These are phyloP conservation scores for Pelusios castaneus DNA, from an alignment of 2,113 vertebrate genomes.

Conservation along the genomic window DNA sequence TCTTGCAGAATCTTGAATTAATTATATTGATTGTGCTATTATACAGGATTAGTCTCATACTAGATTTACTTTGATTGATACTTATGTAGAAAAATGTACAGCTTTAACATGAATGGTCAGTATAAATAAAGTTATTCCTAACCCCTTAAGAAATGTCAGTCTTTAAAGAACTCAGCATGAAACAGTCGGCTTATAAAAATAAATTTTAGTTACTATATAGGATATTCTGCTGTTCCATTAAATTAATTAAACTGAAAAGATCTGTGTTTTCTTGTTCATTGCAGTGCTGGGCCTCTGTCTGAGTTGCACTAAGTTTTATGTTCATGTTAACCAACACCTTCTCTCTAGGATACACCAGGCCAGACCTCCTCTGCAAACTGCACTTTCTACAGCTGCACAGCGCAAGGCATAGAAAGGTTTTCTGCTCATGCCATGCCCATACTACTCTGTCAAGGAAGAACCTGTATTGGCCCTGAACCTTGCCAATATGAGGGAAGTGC, in stretches of 20 bases:
- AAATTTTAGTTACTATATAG: background rate
- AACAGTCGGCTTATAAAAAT: background rate
- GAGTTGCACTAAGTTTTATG: background rate
- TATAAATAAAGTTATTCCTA: background rate
- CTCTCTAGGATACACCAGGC: background rate
- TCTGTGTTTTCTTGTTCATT: background rate
- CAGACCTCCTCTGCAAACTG: background rate
- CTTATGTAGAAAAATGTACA: background rate
- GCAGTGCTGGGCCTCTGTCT: background rate
- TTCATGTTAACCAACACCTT: background rate
- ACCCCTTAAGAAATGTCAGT: background rate
- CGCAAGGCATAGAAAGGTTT: background rate
- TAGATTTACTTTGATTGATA: background rate
- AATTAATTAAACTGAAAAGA: background rate
- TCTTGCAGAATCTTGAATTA: background rate
- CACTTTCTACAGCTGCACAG: background rate
- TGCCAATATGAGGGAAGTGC: background rate
- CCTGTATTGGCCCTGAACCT: background rate
- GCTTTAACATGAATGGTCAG: slow-evolving; percentile 13
- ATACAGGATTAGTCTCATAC: background rate
- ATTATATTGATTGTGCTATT: background rate
- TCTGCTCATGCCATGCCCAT: background rate
- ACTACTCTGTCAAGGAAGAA: background rate
- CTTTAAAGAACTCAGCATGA: background rate
- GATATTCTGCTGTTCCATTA: background rate